phyloP scores from a whole-genome alignment of 1,140 invertebrate genomes.

The Helicoverpa zea region DNA sequence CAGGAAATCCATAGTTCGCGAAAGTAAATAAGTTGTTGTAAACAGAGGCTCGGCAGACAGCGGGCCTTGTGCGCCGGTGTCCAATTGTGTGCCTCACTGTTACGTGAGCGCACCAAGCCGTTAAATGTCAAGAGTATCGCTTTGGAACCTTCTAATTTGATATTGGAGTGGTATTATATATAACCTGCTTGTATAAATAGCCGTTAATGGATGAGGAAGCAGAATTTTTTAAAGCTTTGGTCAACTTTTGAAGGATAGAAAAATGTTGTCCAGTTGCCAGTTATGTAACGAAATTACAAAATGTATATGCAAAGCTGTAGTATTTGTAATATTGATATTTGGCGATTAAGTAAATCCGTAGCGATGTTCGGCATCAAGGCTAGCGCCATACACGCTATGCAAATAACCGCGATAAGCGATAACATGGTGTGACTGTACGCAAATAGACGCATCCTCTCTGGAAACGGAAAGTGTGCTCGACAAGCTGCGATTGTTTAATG shows the following conservation, averaged over 20 bases:
- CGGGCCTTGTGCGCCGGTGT: conserved; percentile 26
- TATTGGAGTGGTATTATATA: neutral
- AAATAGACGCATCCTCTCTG: conserved; percentile 58
- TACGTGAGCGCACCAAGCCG: neutral
- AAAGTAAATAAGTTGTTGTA: conserved; percentile 30
- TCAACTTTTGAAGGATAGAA: neutral
- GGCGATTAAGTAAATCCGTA: neutral
- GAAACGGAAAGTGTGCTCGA: conserved; percentile 53
- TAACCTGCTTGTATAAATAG: neutral
- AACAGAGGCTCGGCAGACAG: conserved; percentile 34
- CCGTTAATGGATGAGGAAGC: neutral
- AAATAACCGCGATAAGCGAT: conserved; percentile 31
- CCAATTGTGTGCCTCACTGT: neutral
- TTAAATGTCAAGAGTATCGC: conserved; percentile 24
- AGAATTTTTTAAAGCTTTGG: neutral
- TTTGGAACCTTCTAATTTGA: neutral
- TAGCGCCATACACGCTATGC: conserved; percentile 3
- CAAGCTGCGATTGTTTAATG: neutral
- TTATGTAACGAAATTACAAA: too few species aligned
- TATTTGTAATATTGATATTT: too few species aligned
- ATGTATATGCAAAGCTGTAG: too few species aligned
- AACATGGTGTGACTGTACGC: conserved; percentile 36
- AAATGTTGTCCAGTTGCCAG: too few species aligned
- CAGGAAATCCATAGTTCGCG: conserved; percentile 27
- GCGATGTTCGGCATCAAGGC: neutral